Conservation (phyloP, 2,888 invertebrate genomes). For the Ennomos quercinarius region DNA sequence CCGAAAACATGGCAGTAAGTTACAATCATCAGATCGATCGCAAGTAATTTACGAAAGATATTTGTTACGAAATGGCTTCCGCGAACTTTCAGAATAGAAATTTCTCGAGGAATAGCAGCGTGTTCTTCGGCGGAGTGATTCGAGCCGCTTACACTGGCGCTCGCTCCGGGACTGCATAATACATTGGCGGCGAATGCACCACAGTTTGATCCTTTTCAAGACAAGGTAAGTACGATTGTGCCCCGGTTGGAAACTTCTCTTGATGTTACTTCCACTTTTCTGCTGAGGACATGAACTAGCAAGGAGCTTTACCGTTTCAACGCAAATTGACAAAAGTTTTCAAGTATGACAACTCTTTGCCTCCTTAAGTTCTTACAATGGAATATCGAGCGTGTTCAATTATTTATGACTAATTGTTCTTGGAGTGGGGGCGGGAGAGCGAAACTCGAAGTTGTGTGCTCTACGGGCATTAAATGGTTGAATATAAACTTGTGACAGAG, state of each 20-base stretch:
- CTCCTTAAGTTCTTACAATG: slow-evolving; percentile 70
- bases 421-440: slow-evolving; percentile 57
- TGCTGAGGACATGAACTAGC: slow-evolving; percentile 71
- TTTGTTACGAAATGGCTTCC: slow-evolving; percentile 63
- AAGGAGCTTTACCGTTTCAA: slow-evolving; percentile 75
- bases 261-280: slow-evolving; percentile 77
- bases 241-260: slow-evolving; percentile 73
- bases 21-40: slow-evolving; percentile 63
- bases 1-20: slow-evolving; percentile 56
- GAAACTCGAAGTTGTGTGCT: slow-evolving; percentile 44
- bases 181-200: slow-evolving; percentile 83
- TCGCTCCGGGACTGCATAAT: slow-evolving; percentile 79
- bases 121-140: slow-evolving; percentile 73
- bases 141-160: slow-evolving; percentile 77
- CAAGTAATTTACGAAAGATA: slow-evolving; percentile 69
- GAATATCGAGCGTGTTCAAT: slow-evolving; percentile 76
- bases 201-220: slow-evolving; percentile 83
- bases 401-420: slow-evolving; percentile 78
- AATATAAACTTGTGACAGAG: slow-evolving; percentile 48
- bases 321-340: slow-evolving; percentile 80
- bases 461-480: slow-evolving; percentile 49
- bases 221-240: slow-evolving; percentile 81
- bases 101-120: slow-evolving; percentile 68
- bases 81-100: slow-evolving; percentile 72
- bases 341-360: slow-evolving; percentile 76